Conservation (phyloP, 1,140 invertebrate species). For the Drosophila nigrodunni region DNA sequence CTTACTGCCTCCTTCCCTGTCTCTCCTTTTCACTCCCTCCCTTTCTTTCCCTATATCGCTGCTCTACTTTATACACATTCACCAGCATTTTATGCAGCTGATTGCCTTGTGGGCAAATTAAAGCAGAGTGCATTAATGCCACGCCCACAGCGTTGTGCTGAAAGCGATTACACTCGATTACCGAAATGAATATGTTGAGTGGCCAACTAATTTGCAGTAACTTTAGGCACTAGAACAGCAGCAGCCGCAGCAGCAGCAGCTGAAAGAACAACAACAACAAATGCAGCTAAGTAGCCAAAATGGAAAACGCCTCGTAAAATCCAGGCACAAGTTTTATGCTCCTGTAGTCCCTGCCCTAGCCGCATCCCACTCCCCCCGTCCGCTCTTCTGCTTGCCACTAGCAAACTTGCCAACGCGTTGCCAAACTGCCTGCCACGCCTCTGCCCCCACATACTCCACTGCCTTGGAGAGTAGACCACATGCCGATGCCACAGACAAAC, state of each 20-base stretch:
- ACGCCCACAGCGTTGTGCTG: constrained; percentile 33
- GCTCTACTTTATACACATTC: constrained; percentile 6
- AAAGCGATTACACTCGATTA: constrained; percentile 58
- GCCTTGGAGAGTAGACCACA: neutral
- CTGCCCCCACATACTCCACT: neutral
- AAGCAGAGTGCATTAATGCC: constrained; percentile 14
- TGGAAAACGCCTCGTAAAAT: constrained; percentile 29
- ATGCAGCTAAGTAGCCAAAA: constrained; percentile 37
- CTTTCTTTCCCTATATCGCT: neutral
- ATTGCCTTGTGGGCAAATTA: constrained; percentile 23
- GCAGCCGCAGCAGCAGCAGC: constrained; percentile 6
- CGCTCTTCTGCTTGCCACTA: neutral
- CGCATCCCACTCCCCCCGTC: neutral
- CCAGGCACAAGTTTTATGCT: constrained; percentile 18
- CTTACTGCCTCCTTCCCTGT: neutral
- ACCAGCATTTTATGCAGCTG: constrained; percentile 25
- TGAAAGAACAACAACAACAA: neutral
- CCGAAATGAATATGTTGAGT: constrained; percentile 54
- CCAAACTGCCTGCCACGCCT: constrained; percentile 45
- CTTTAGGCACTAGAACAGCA: constrained; percentile 13
- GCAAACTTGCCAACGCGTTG: constrained; percentile 50
- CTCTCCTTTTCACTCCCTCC: neutral
- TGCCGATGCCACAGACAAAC: constrained; percentile 17
- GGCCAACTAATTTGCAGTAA: constrained; percentile 45
- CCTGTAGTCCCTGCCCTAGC: neutral